Evolutionary conservation across 2,888 invertebrate genomes (phyloP), one percentile per base, ranked within the genome.

Genomic region (Metacarcinus magister): DNA sequence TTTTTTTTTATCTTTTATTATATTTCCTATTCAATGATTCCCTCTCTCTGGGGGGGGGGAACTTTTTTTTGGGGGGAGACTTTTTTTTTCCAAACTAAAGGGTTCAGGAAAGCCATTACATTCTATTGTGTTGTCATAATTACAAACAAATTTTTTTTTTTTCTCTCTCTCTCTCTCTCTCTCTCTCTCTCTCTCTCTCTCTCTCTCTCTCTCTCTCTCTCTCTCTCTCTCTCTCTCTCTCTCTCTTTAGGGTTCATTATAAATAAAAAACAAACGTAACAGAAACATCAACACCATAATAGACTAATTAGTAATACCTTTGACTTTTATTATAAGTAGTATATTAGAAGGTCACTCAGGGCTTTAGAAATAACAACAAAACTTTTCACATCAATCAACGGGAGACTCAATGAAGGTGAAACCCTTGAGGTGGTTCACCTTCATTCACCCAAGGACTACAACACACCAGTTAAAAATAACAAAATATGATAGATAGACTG

Each of bases 201-300:
- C 67, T 67, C 67, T 67, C 67, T 67, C 67, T 67, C 67, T 67
- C 67, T 67, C 67, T 67, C 67, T 67, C 67, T 67, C 67, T 67
- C 67, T 67, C 67, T 67, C 67, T 67, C 67, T 67, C 67, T 67
- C 67, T 67, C 67, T 67, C 67, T 67, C 67, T 67, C 67, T 67
- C 67, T 67, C 67, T 67, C 67, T 67, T 19, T 67, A 13, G 13
- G 19, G 13, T 0, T 67, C 67, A 19, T 19, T 67, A 13, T 67
- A 48, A 13, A 7, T 10, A 0, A 48, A 48, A 13, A 48, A 48
- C 48, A 48, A 48, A 48, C 48, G 10, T 7, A 10, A 13, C 48
- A 13, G 10, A 48, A 48, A 48, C 0, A 0, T 10, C 48, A 3
- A 13, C 48, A 48, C 2, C 48, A 10, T 48, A 48, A 10, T 48